phyloP scores from a whole-genome alignment of 2,797 vertebrate genomes.

The Oryzias dopingdopingensis region DNA sequence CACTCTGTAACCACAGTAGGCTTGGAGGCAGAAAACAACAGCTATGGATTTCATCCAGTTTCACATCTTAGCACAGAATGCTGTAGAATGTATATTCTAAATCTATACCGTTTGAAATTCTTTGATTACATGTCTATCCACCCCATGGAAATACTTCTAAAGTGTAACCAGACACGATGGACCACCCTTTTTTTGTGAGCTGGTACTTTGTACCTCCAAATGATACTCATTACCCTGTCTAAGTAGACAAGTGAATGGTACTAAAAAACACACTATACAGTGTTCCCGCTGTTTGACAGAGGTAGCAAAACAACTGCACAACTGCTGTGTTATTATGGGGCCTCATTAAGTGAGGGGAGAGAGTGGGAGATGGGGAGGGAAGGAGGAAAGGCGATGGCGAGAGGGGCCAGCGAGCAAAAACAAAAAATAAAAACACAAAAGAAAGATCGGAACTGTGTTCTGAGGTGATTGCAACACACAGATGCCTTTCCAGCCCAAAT shows the following conservation, averaged over 20 bases:
- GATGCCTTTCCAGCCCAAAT: slow-evolving; percentile 78
- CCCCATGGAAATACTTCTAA: slow-evolving; percentile 55
- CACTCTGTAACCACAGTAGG: slow-evolving; percentile 51
- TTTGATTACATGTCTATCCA: slow-evolving; percentile 65
- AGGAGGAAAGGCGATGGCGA: slow-evolving; percentile 55
- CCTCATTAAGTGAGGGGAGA: slow-evolving; percentile 84
- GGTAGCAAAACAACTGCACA: slow-evolving; percentile 84
- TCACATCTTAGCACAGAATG: slow-evolving; percentile 30
- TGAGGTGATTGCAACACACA: slow-evolving; percentile 77
- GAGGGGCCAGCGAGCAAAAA: slow-evolving; percentile 65
- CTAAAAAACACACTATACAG: slow-evolving; percentile 76
- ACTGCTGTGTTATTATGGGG: slow-evolving; percentile 84
- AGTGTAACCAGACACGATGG: slow-evolving; percentile 74
- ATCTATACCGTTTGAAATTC: slow-evolving; percentile 39
- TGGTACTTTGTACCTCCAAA: slow-evolving; percentile 77
- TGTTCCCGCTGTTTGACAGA: slow-evolving; percentile 82
- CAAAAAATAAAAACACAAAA: slow-evolving; percentile 53
- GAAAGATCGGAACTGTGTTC: slow-evolving; percentile 72
- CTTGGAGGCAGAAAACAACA: slow-evolving; percentile 41
- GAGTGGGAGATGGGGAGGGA: slow-evolving; percentile 62
- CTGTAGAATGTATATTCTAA: slow-evolving; percentile 42
- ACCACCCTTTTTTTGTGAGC: slow-evolving; percentile 67
- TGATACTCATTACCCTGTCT: slow-evolving; percentile 83
- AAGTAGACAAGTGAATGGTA: slow-evolving; percentile 81
- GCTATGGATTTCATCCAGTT: slow-evolving; percentile 39